phyloP scores from a whole-genome alignment of 2,797 vertebrate genomes.

The Sebastes steindachneri region DNA sequence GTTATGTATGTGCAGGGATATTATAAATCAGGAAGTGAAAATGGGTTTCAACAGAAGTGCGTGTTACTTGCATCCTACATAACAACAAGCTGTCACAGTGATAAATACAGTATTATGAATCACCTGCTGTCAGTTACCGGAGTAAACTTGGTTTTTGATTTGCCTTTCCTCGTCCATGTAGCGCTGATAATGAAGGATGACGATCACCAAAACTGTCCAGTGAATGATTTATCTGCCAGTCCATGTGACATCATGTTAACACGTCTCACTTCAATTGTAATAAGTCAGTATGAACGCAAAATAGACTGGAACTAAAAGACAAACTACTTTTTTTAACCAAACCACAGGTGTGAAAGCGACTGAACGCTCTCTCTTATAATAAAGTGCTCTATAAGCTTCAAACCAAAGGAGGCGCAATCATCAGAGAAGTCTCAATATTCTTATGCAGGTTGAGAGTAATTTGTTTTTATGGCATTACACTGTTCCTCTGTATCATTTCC shows the following conservation, averaged over 20 bases:
- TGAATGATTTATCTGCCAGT: background rate
- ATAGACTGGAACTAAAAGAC: background rate
- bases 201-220: background rate
- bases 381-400: background rate
- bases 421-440: background rate
- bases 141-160: background rate
- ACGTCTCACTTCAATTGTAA: background rate
- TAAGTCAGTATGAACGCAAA: background rate
- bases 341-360: background rate
- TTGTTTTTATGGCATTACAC: slow-evolving; percentile 34
- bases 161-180: background rate
- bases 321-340: background rate
- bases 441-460: background rate
- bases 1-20: background rate
- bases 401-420: background rate
- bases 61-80: too few species aligned
- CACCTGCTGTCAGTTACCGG: background rate
- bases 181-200: background rate
- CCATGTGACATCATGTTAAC: background rate
- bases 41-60: background rate
- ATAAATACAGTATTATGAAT: background rate
- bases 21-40: background rate
- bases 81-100: too few species aligned
- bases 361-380: background rate
- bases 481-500: slow-evolving; percentile 11